phyloP scores from a whole-genome alignment of 2,797 vertebrate genomes.

The Gallinago nigripennis region DNA sequence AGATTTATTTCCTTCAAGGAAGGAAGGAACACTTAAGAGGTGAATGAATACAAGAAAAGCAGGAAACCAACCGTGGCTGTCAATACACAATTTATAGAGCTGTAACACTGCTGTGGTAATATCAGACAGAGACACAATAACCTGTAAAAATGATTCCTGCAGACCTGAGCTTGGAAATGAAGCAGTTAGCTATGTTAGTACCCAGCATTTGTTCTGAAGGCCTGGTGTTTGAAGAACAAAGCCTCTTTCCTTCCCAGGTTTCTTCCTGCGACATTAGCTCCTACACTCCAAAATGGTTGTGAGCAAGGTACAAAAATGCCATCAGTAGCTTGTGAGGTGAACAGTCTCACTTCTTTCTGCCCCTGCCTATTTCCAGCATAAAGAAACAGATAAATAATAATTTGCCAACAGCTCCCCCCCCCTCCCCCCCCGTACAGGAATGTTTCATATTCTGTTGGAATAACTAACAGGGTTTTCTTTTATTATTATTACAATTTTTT shows the following conservation, averaged over 20 bases:
- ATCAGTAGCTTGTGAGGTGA: background rate
- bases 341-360: background rate
- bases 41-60: conserved; percentile 3
- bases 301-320: background rate
- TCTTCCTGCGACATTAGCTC: background rate
- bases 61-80: background rate
- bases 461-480: background rate
- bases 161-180: conserved; percentile 1
- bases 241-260: background rate
- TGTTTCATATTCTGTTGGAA: conserved; percentile 8
- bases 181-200: background rate
- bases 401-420: background rate
- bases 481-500: conserved; percentile 17
- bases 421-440: background rate
- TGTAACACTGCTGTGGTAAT: background rate
- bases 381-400: conserved; percentile 44
- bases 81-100: background rate
- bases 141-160: background rate
- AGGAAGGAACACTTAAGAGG: background rate
- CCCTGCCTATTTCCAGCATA: background rate
- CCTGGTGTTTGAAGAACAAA: background rate
- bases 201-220: background rate
- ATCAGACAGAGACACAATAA: background rate
- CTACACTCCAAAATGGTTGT: background rate
- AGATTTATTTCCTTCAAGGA: conserved; percentile 2